These are phyloP conservation scores for Harpagoxenus sublaevis DNA, from an alignment of 2,888 invertebrate genomes.

Conservation along the genomic window DNA sequence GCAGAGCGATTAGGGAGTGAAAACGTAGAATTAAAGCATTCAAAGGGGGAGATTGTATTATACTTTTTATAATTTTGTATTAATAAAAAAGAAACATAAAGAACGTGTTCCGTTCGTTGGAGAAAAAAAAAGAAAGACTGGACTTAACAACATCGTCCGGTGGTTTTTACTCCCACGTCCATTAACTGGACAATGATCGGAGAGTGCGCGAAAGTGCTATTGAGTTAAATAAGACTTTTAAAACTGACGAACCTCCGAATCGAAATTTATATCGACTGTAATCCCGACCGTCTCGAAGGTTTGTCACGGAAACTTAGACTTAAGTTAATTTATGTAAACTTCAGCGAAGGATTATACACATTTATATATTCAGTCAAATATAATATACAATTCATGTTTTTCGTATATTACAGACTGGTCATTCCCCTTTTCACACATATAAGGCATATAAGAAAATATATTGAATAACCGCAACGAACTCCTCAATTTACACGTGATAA, in stretches of 20 bases:
- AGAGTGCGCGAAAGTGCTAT: conserved; percentile 36
- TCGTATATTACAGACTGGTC: conserved; percentile 73
- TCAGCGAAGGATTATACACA: conserved; percentile 72
- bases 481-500: neutral
- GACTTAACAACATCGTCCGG: conserved; percentile 11
- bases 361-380: conserved; percentile 81
- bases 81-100: conserved; percentile 44
- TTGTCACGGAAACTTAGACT: conserved; percentile 74
- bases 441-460: neutral
- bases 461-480: neutral
- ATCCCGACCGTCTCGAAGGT: conserved; percentile 61
- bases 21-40: conserved; percentile 23
- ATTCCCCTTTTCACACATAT: neutral
- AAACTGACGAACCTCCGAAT: conserved; percentile 68
- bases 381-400: conserved; percentile 84
- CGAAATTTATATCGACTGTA: conserved; percentile 68
- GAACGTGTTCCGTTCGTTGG: conserved; percentile 48
- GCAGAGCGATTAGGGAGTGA: conserved; percentile 46
- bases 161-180: neutral
- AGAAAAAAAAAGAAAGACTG: conserved; percentile 16
- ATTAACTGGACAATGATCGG: neutral
- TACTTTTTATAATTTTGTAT: conserved; percentile 78
- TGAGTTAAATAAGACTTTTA: conserved; percentile 60
- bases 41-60: conserved; percentile 69
- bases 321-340: conserved; percentile 81